Evolutionary conservation across 2,113 vertebrate genomes (phyloP).

Genomic region (Austrofundulus limnaeus): DNA sequence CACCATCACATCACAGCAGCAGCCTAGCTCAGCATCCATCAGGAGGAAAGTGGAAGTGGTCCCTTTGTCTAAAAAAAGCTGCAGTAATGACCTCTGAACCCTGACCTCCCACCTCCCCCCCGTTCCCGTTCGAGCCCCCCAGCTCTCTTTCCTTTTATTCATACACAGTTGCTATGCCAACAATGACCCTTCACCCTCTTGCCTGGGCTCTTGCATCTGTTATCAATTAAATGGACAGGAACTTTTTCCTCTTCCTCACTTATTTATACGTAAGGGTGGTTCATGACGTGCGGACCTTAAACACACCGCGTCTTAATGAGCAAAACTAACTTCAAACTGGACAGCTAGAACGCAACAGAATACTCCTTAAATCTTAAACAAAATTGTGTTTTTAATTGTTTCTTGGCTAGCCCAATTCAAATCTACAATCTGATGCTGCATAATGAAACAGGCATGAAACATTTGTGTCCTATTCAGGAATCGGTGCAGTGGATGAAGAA

Average conservation of each 20-base stretch:
- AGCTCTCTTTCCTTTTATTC: conserved; percentile 63
- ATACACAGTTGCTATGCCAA: conserved; percentile 79
- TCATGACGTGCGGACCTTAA: conserved; percentile 4
- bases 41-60: conserved; percentile 69
- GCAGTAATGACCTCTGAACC: conserved; percentile 81
- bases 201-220: conserved; percentile 83
- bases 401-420: background rate
- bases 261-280: conserved; percentile 20
- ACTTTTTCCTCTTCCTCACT: conserved; percentile 38
- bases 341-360: background rate
- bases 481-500: conserved; percentile 40
- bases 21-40: conserved; percentile 63
- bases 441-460: conserved; percentile 33
- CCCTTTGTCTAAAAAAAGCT: conserved; percentile 80
- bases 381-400: background rate
- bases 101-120: conserved; percentile 63
- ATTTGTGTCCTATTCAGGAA: conserved; percentile 42
- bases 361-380: background rate
- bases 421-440: conserved; percentile 15
- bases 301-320: background rate
- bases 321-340: background rate
- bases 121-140: conserved; percentile 62
- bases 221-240: conserved; percentile 82
- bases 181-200: conserved; percentile 81
- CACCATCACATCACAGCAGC: conserved; percentile 40